Evolutionary conservation across 2,888 invertebrate genomes (phyloP), one percentile per base, ranked within the genome.

Genomic region (Penaeus monodon): DNA sequence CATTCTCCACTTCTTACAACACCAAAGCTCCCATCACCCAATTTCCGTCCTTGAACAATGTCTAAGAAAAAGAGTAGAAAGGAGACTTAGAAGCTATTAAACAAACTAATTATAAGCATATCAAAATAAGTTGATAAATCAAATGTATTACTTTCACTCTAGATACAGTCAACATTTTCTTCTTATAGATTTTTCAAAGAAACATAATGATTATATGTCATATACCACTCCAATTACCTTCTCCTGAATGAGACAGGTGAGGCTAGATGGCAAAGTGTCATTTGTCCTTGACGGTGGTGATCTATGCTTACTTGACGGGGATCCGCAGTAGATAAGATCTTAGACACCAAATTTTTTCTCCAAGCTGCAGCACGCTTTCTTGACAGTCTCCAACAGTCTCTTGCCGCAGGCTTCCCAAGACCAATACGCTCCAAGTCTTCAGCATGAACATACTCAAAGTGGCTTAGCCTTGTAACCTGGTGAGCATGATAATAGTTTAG

Each of bases 21-120:
- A 17, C 99, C 99, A 93, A 99, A 99, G 49, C 98, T 98, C 29
- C 99, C 99, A 93, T 98, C 98, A 8, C 99, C 99, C 83, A 99
- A 93, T 92, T 97, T 98, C 90, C 96, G 81, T n/a, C 87, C 86
- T 80, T 80, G 73, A 49, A 68, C 83, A 76, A 89, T 85, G 49
- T 89, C 89, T 89, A 77, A 66, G 20, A 24, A 33, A 83, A 24
- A 77, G 66, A 76, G 49, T 49, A 76, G 63, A 22, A 74, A 24
- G 24, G 27, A 29, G 12, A 64, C 38, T 74, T 20, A 20, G 22
- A 76, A 38, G 7, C n/a, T n/a, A 76, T 49, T n/a, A 49, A 49
- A 76, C 17, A 33, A 38, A 76, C 22, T 24, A 44, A 2, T 49
- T 12, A 38, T 76, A 38, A 24, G 2, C 2, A 49, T 44, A 29